These are phyloP conservation scores for Hydrophis major DNA, from an alignment of 2,797 vertebrate species.

Conservation along the genomic window DNA sequence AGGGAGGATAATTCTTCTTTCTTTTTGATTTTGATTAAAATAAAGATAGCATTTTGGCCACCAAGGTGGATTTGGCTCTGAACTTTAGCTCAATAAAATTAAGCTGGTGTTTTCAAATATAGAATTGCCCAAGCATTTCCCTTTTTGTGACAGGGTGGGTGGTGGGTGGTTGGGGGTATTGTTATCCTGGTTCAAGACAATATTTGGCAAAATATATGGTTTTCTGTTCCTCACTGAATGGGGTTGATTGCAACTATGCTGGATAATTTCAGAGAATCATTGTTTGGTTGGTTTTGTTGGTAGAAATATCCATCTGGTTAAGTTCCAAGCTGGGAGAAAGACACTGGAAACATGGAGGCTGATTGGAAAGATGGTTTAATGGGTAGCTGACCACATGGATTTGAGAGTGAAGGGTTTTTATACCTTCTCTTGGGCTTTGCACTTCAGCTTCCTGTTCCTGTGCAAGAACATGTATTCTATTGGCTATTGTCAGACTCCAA, in stretches of 20 bases:
- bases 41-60: not conserved
- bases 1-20: not conserved
- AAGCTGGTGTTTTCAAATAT: not conserved
- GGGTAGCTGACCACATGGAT: no score
- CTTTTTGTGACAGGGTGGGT: not conserved
- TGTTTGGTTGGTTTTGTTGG: not conserved
- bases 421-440: no score
- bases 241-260: not conserved
- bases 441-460: no score
- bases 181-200: not conserved
- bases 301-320: no score
- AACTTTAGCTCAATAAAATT: not conserved
- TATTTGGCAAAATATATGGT: not conserved
- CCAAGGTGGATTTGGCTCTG: not conserved
- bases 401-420: no score
- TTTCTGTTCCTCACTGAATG: not conserved
- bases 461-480: no score
- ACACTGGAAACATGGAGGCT: no score
- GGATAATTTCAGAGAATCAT: not conserved
- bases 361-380: no score
- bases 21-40: not conserved
- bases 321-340: no score
- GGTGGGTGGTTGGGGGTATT: not conserved
- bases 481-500: no score
- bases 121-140: not conserved